phyloP scores from a whole-genome alignment of 1,140 invertebrate species.

The Cydia strobilella region DNA sequence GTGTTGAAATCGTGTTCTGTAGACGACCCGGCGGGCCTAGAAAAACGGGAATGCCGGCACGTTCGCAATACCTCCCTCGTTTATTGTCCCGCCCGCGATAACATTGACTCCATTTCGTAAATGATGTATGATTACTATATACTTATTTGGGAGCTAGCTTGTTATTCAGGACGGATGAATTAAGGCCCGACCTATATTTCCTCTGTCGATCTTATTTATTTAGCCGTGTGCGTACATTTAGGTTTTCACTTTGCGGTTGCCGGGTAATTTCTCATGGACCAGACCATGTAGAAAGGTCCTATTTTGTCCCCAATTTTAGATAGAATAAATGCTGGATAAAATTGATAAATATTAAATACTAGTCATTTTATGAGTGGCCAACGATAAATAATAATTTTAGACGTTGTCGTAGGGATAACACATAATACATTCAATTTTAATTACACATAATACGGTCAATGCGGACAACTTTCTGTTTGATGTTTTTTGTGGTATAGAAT shows the following conservation, averaged over 20 bases:
- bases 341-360: too few relatives aligned
- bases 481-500: too few relatives aligned
- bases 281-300: not conserved
- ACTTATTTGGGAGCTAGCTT: constrained; percentile 19
- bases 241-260: constrained; percentile 36
- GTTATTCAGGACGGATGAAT: constrained; percentile 20
- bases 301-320: not conserved
- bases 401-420: too few relatives aligned
- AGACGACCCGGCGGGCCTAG: not conserved
- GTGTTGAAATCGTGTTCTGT: not conserved
- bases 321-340: not conserved
- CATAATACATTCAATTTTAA: too few relatives aligned
- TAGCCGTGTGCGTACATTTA: not conserved
- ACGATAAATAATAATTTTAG: too few relatives aligned
- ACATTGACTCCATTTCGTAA: constrained; percentile 29
- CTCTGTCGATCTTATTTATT: constrained; percentile 26
- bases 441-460: too few relatives aligned
- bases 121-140: constrained; percentile 24
- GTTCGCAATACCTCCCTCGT: constrained; percentile 3
- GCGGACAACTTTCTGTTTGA: too few relatives aligned
- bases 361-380: too few relatives aligned
- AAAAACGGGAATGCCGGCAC: constrained; percentile 16
- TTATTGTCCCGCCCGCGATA: constrained; percentile 14
- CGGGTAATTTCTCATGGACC: not conserved
- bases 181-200: constrained; percentile 19